phyloP scores from a whole-genome alignment of 1,140 invertebrate genomes.

The Contarinia nasturtii region DNA sequence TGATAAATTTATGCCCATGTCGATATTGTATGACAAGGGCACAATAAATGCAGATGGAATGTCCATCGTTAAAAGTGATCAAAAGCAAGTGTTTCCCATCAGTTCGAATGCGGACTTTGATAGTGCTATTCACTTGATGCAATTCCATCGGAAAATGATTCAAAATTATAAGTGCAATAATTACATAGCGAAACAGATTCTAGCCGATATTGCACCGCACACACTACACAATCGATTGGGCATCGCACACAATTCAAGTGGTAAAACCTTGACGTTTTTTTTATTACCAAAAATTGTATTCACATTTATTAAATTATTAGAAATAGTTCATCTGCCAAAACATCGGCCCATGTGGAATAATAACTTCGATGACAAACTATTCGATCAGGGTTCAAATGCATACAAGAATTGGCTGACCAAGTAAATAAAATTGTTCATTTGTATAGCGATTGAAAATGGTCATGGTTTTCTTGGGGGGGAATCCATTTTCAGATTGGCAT shows the following conservation, averaged over 20 bases:
- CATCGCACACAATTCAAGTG: slow-evolving; percentile 1
- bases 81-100: too few relatives aligned
- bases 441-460: too few relatives aligned
- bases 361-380: slow-evolving; percentile 28
- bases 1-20: slow-evolving; percentile 30
- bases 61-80: neutral
- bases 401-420: slow-evolving; percentile 42
- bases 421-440: slow-evolving; percentile 23
- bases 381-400: slow-evolving; percentile 35
- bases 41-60: neutral
- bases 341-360: slow-evolving; percentile 14
- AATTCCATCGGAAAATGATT: slow-evolving; percentile 37
- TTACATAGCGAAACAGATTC: slow-evolving; percentile 39
- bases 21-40: slow-evolving; percentile 24
- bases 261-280: slow-evolving; percentile 3
- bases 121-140: slow-evolving; percentile 31
- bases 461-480: too few relatives aligned
- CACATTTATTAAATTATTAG: neutral
- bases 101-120: slow-evolving; percentile 8
- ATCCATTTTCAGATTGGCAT: slow-evolving; percentile 28
- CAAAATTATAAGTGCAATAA: slow-evolving; percentile 42
- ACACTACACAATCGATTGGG: slow-evolving; percentile 25
- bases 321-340: neutral
- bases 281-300: neutral
- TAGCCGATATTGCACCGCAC: slow-evolving; percentile 27